Conservation (phyloP, 2,888 invertebrate genomes). For the Drosophila paramelanica region DNA sequence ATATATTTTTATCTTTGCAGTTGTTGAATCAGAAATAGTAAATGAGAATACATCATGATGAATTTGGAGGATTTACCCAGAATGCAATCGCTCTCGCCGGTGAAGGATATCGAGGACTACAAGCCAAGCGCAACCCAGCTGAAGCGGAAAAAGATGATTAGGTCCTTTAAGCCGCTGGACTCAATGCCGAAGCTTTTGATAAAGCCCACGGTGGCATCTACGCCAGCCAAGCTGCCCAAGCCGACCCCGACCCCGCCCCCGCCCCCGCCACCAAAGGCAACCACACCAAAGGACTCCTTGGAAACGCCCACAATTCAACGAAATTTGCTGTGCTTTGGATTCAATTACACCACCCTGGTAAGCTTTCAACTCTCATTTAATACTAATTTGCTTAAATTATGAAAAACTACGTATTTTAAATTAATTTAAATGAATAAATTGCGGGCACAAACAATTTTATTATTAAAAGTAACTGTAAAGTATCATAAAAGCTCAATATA, state of each 20-base stretch:
- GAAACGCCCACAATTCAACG: constrained; percentile 26
- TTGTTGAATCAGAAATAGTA: constrained; percentile 36
- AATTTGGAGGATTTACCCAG: constrained; percentile 83
- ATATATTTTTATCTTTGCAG: constrained; percentile 24
- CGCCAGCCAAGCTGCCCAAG: constrained; percentile 41
- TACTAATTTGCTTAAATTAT: not conserved
- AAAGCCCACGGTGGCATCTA: constrained; percentile 61
- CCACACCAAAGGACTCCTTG: constrained; percentile 12
- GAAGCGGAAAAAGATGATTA: constrained; percentile 37
- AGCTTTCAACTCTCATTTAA: constrained; percentile 43
- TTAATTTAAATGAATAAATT: constrained; percentile 7
- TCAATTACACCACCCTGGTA: constrained; percentile 80
- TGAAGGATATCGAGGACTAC: constrained; percentile 66
- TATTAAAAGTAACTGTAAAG: not conserved
- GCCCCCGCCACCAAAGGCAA: constrained; percentile 7
- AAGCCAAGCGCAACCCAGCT: constrained; percentile 15
- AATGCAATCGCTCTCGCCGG: constrained; percentile 83
- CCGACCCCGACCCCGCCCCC: constrained; percentile 33
- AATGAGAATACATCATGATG: constrained; percentile 71
- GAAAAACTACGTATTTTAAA: not conserved
- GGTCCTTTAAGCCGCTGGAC: constrained; percentile 34
- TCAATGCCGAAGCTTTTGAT: constrained; percentile 48
- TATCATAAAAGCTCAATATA: constrained; percentile 1
- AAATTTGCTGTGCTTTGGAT: constrained; percentile 39
- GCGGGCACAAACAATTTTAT: constrained; percentile 23